A percentile compares a stretch with the other conserved stretches of the same genome.
These are phyloP conservation scores for Pollimyrus isidori DNA, from an alignment of 2,113 vertebrate genomes.

Conservation along the genomic window DNA sequence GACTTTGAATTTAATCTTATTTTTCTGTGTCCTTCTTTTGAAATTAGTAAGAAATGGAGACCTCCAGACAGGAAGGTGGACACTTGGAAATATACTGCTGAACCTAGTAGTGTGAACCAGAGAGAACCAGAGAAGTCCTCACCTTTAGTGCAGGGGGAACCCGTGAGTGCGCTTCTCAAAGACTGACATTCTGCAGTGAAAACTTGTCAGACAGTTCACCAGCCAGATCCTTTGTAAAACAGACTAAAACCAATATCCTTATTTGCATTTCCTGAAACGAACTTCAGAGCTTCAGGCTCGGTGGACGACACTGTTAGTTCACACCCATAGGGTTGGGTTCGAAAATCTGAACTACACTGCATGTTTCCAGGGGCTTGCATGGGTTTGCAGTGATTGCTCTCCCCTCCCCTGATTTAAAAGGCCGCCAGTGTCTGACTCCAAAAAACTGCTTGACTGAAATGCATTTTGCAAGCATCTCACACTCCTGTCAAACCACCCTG, in stretches of 20 bases:
- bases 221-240: not conserved
- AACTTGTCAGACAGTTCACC: not conserved
- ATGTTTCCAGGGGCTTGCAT: not conserved
- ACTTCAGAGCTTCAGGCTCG: not conserved
- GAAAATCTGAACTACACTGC: not conserved
- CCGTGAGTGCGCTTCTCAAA: slow-evolving; percentile 54
- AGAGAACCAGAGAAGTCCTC: slow-evolving; percentile 81
- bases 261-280: not conserved
- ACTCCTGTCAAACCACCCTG: not conserved
- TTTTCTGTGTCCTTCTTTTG: slow-evolving; percentile 17
- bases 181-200: slow-evolving; percentile 43
- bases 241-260: not conserved
- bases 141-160: slow-evolving; percentile 73
- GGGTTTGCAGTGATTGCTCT: not conserved
- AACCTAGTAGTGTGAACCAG: slow-evolving; percentile 81
- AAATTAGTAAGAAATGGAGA: slow-evolving; percentile 71
- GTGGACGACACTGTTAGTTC: not conserved
- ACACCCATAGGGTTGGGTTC: not conserved
- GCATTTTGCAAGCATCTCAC: not conserved
- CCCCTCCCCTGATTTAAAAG: not conserved
- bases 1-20: not conserved
- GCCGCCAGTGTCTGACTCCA: not conserved
- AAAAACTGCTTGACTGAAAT: not conserved
- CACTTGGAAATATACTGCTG: slow-evolving; percentile 76
- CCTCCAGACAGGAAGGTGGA: slow-evolving; percentile 81